Evolutionary conservation across 2,113 vertebrate genomes (phyloP).

Genomic region (Alouatta palliata): DNA sequence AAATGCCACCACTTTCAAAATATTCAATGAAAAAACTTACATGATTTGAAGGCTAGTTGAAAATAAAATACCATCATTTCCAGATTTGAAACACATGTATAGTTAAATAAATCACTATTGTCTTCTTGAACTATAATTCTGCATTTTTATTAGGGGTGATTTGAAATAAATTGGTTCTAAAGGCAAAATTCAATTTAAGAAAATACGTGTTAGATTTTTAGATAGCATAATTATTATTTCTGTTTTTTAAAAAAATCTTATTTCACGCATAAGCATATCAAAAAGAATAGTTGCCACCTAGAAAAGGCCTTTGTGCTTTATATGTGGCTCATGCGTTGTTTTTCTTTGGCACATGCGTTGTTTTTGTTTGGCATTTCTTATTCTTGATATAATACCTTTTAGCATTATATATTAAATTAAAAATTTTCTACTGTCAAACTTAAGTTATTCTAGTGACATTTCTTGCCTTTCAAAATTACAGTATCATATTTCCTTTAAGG

Average conservation of each 20-base stretch:
- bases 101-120: slow-evolving; percentile 31
- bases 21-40: slow-evolving; percentile 40
- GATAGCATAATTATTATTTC: slow-evolving; percentile 2
- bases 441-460: neutral
- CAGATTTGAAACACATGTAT: slow-evolving; percentile 22
- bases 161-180: slow-evolving; percentile 25
- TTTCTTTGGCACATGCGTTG: neutral
- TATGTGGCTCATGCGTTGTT: neutral
- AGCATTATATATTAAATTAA: slow-evolving; percentile 44
- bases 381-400: neutral
- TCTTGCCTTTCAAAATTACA: neutral
- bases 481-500: neutral
- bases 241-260: neutral
- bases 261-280: neutral
- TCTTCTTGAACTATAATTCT: slow-evolving; percentile 23
- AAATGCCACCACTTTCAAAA: slow-evolving; percentile 56
- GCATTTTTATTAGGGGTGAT: neutral
- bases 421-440: neutral
- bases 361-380: slow-evolving; percentile 4
- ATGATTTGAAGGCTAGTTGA: slow-evolving; percentile 9
- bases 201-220: slow-evolving; percentile 26
- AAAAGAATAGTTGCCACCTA: neutral
- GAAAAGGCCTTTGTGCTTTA: neutral
- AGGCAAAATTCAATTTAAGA: slow-evolving; percentile 35
- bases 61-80: slow-evolving; percentile 42